Conservation (phyloP, 2,797 vertebrate species). For the Heteromormyrus szaboi region DNA sequence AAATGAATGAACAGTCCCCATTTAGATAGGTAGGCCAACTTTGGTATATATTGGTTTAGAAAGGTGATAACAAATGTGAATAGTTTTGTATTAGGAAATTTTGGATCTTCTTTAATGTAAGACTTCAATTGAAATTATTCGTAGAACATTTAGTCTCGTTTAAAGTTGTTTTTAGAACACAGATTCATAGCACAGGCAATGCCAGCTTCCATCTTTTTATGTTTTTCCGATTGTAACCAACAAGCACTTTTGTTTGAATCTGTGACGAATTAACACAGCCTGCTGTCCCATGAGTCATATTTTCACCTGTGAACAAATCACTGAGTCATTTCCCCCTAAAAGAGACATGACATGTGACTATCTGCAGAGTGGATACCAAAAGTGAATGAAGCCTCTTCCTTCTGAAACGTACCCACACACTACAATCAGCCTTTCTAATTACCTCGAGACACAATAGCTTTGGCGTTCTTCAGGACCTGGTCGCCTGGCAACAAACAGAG, state of each 20-base stretch:
- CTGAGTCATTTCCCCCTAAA: background rate
- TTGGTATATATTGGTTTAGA: background rate
- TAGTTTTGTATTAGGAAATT: too few species aligned
- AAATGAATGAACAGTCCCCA: too few species aligned
- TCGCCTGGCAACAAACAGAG: background rate
- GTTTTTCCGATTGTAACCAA: conserved; percentile 57
- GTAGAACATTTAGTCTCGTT: too few species aligned
- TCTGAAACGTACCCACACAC: background rate
- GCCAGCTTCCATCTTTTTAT: conserved; percentile 54
- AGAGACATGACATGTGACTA: background rate
- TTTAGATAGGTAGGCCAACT: too few species aligned
- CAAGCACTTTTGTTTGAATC: conserved; percentile 59
- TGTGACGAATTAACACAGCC: conserved; percentile 44
- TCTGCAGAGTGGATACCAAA: background rate
- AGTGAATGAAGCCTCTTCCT: background rate
- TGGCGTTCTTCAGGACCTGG: background rate
- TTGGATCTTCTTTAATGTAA: too few species aligned
- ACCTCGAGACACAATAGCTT: background rate
- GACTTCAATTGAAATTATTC: too few species aligned
- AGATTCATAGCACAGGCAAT: conserved; percentile 48
- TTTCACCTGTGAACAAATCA: conserved; percentile 42
- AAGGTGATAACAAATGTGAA: too few species aligned
- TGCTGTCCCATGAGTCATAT: conserved; percentile 51
- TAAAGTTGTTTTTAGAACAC: too few species aligned
- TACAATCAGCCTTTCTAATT: background rate